phyloP scores from a whole-genome alignment of 2,888 invertebrate species.

The Didymodactylos carnosus region DNA sequence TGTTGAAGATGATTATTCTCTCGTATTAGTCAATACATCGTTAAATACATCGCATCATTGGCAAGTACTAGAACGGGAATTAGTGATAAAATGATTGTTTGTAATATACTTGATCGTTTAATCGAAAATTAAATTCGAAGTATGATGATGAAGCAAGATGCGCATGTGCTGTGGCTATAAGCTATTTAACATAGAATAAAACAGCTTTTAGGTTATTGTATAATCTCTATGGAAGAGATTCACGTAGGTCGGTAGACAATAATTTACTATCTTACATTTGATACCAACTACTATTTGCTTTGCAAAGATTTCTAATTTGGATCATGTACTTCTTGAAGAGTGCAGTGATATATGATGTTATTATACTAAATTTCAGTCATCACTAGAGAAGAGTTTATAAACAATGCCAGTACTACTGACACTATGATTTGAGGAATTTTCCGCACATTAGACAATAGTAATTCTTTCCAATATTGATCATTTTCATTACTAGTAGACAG shows the following conservation, averaged over 20 bases:
- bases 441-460: no score
- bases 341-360: background rate
- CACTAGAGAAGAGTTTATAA: no score
- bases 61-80: constrained; percentile 33
- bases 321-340: no score
- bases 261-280: no score
- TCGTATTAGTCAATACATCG: background rate
- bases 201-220: constrained; percentile 30
- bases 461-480: no score
- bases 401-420: no score
- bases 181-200: constrained; percentile 32
- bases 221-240: constrained; percentile 25
- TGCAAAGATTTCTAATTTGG: no score
- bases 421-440: no score
- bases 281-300: no score
- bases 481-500: background rate
- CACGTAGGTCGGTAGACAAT: constrained; percentile 12
- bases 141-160: constrained; percentile 22
- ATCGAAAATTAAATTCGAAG: constrained; percentile 20
- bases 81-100: constrained; percentile 32
- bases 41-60: constrained; percentile 26
- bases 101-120: constrained; percentile 27
- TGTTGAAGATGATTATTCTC: no score
- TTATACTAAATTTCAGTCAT: background rate
- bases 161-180: constrained; percentile 27